Evolutionary conservation across 2,797 vertebrate species (phyloP), one percentile per base, ranked within the genome.

Genomic region (Carapus acus): DNA sequence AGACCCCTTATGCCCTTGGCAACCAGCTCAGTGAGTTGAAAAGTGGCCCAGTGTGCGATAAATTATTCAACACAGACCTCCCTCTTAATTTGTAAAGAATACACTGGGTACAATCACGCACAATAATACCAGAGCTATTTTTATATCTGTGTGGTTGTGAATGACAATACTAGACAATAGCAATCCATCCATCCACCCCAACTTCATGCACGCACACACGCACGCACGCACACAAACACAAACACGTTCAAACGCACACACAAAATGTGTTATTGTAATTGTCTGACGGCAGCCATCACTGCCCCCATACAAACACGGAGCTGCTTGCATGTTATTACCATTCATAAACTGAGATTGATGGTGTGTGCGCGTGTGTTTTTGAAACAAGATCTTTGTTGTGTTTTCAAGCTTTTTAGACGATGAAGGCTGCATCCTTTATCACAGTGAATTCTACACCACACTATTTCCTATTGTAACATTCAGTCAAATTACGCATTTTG

Each of bases 31-130:
- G 38, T 41, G 17, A n/a, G 58, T 31, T 57, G 38, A 70, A 47
- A 69, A 65, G 43, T 41, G 39, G 24, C 54, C 43, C 29, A 54
- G n/a, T 48, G 19, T 52, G 37, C 3, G 36, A 45, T 67, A 71
- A 73, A 74, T 76, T 59, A 67, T 74, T 74, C 58, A 79, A 41
- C 14, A 19, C 48, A 27, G 49, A 55, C 62, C 62, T 52, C 51
- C 56, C 49, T 55, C 48, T 43, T 29, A 34, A 51, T 64, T 73
- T 53, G 34, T 45, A 44, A 51, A 57, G 29, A 51, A 50, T 42
- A 42, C 2, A n/a, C 39, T 9, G 8, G 17, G 37, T 15, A 16
- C 29, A 23, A 21, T 59, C 43, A 52, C 52, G 22, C 20, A 29
- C 9, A 50, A 16, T 21, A 45, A 37, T 18, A n/a, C 17, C 31